Base-by-base conservation (phyloP, 2,888 invertebrate species). In the Esperia sulphurella region DNA sequence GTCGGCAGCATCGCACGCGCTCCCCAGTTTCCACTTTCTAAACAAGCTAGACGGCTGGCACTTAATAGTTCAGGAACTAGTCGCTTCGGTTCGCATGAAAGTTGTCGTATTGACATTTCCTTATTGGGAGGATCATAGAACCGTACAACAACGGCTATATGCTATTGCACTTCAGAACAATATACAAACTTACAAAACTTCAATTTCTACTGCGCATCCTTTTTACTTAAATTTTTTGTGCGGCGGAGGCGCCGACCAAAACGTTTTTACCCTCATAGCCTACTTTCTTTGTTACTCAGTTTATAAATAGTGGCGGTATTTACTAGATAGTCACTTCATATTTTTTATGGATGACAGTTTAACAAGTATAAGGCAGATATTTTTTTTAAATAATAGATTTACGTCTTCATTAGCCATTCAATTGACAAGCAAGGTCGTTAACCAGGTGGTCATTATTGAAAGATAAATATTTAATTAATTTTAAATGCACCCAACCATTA, bases 21-120 rank as follows among this genome's bases (percentile, higher is more conserved):
- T 68, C 77, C 79, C 71, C 77, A 70, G 75, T 79, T 79, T 85
- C 86, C 85, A 86, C 89, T 89, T 89, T 89, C 89, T 89, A 88
- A 88, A 86, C 83, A 72, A 71, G 80, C 81, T 73, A 71, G 68
- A 68, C 71, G 57, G 66, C 59, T 59, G 21, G 61, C 71, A 59
- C 71, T 82, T 86, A 82, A 86, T 84, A 82, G 83, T 82, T 72
- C 87, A 86, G 88, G 87, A 88, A 88, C 84, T 59, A 59, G 70
- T 62, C 56, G 65, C 60, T 64, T 52, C 65, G 66, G 60, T 21
- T 21, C 58, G 71, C 76, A 83, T 69, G 86, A 85, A 86, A 87
- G 84, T 83, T 78, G 79, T 66, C 64, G 65, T 71, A 61, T 74
- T 78, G 75, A 71, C 78, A 79, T 82, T 86, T 86, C 83, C 85